These are phyloP conservation scores for Leptarthrus brevirostris DNA, from an alignment of 2,888 invertebrate species.

Conservation along the genomic window DNA sequence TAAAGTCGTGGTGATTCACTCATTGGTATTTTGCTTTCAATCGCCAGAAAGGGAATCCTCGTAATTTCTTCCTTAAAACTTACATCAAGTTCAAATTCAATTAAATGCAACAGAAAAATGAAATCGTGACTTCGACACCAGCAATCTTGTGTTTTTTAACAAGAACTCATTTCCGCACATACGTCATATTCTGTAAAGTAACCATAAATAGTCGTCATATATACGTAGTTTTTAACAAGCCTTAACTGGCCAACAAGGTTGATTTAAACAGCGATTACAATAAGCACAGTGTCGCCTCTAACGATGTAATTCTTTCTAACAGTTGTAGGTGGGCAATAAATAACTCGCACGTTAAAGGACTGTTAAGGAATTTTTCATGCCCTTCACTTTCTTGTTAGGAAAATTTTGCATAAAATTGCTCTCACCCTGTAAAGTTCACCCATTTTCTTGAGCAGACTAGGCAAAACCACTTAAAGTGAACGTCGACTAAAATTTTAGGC, in stretches of 20 bases:
- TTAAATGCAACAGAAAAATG: no score
- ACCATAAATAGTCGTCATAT: no score
- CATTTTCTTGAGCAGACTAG: neutral
- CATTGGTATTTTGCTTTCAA: no score
- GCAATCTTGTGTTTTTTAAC: no score
- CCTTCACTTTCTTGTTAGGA: conserved; percentile 5
- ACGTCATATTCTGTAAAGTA: no score
- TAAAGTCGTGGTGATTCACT: no score
- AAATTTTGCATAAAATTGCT: conserved; percentile 15
- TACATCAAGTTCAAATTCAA: no score
- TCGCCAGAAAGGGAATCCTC: no score
- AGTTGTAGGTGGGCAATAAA: conserved; percentile 19
- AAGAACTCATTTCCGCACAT: no score
- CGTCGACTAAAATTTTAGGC: conserved; percentile 2
- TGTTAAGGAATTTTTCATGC: conserved; percentile 18
- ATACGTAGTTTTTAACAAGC: no score
- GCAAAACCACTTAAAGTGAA: neutral
- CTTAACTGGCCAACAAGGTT: neutral
- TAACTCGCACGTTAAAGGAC: conserved; percentile 13
- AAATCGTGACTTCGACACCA: no score
- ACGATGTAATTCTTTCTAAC: conserved; percentile 21
- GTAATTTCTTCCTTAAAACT: no score
- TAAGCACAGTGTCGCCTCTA: conserved; percentile 4
- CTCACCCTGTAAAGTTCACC: neutral
- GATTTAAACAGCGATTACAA: conserved; percentile 10